Evolutionary conservation across 2,797 vertebrate genomes (phyloP).

Genomic region (Cyclura pinguis): DNA sequence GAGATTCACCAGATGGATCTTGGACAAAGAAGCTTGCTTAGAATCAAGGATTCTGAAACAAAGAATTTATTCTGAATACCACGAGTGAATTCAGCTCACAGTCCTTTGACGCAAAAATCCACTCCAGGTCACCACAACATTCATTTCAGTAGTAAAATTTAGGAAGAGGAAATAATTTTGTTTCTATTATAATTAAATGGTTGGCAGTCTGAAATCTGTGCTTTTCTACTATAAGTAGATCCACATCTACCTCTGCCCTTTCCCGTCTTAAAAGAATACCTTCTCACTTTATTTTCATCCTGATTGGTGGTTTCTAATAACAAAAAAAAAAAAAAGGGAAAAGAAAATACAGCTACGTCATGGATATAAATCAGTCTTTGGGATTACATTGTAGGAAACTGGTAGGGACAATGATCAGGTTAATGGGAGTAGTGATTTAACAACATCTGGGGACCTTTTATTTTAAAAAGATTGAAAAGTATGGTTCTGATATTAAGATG

Average conservation of each 20-base stretch:
- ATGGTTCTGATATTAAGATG: slow-evolving; percentile 55
- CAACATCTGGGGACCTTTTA: neutral
- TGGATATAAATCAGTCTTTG: neutral
- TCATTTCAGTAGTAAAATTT: neutral
- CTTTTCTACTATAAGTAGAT: neutral
- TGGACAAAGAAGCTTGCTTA: neutral
- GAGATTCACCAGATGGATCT: neutral
- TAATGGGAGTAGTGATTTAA: neutral
- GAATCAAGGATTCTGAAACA: too few relatives aligned
- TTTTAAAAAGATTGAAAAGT: slow-evolving; percentile 14
- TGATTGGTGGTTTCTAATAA: slow-evolving; percentile 53
- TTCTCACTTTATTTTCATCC: slow-evolving; percentile 58
- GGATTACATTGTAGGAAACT: neutral
- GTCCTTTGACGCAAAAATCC: neutral
- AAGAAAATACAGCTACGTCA: slow-evolving; percentile 24
- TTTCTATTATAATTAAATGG: neutral
- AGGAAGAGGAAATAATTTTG: neutral
- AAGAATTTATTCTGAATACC: too few relatives aligned
- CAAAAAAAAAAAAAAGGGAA: slow-evolving; percentile 39
- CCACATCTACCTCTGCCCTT: neutral
- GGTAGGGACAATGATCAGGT: neutral
- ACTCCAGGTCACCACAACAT: neutral
- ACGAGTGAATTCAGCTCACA: too few relatives aligned
- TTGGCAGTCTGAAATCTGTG: neutral
- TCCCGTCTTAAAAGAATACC: neutral